These are phyloP conservation scores for Pollenia griseotomentosa DNA, from an alignment of 2,888 invertebrate genomes.

Conservation along the genomic window DNA sequence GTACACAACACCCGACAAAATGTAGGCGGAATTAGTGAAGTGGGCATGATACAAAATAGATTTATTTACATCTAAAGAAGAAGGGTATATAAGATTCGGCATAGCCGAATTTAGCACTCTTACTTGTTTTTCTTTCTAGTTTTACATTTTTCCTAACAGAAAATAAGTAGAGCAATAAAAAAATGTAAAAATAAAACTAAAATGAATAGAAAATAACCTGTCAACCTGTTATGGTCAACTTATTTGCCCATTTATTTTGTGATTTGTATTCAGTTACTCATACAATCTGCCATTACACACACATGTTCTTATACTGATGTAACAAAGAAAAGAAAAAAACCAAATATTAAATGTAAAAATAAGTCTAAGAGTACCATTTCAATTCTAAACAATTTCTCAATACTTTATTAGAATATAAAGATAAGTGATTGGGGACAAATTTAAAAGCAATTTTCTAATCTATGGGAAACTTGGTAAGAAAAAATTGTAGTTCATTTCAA, in stretches of 20 bases:
- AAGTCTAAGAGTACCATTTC: slow-evolving; percentile 33
- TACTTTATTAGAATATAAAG: slow-evolving; percentile 9
- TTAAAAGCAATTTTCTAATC: slow-evolving; percentile 8
- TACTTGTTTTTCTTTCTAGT: not conserved
- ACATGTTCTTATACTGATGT: not conserved
- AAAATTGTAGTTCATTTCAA: not conserved
- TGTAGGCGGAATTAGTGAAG: too few species aligned
- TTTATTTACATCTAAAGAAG: too few species aligned
- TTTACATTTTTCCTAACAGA: slow-evolving; percentile 5
- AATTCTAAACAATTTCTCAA: slow-evolving; percentile 18
- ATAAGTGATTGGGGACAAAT: not conserved
- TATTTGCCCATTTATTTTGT: slow-evolving; percentile 65
- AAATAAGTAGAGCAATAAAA: not conserved
- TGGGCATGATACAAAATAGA: too few species aligned
- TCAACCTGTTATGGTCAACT: slow-evolving; percentile 68
- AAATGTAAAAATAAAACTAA: slow-evolving; percentile 18
- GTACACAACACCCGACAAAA: too few species aligned
- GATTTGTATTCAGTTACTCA: slow-evolving; percentile 54
- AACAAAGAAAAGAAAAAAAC: not conserved
- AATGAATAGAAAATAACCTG: slow-evolving; percentile 54
- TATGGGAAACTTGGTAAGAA: slow-evolving; percentile 9
- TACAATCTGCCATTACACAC: slow-evolving; percentile 45
- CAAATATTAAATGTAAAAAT: not conserved
- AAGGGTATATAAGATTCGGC: too few species aligned
- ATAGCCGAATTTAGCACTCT: not conserved